Conservation (phyloP, 2,113 vertebrate species). For the Lophius piscatorius region DNA sequence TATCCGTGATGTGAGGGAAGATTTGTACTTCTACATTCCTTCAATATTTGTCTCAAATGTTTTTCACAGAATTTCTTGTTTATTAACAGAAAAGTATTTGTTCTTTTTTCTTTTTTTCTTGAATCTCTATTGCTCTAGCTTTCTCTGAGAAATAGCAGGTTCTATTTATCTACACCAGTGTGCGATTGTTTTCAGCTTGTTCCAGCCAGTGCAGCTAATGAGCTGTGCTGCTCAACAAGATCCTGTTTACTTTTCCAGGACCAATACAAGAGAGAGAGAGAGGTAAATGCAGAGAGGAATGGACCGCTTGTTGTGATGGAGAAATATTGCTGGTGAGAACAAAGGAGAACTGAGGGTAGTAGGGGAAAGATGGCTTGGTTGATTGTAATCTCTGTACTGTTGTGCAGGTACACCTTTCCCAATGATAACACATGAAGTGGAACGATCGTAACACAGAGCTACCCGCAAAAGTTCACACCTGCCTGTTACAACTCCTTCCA, state of each 20-base stretch:
- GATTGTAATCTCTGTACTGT: constrained; percentile 33
- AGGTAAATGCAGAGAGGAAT: constrained; percentile 7
- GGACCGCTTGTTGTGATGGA: constrained; percentile 42
- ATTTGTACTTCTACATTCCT: constrained; percentile 3
- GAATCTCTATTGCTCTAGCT: not conserved
- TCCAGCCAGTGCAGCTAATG: constrained; percentile 47
- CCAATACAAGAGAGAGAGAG: constrained; percentile 9
- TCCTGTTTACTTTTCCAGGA: constrained; percentile 64
- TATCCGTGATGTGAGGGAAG: constrained; percentile 3
- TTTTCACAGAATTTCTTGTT: not conserved
- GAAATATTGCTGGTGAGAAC: constrained; percentile 25
- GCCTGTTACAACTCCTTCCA: not conserved
- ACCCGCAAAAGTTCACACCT: not conserved
- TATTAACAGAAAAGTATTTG: too few relatives aligned
- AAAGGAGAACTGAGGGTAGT: constrained; percentile 9
- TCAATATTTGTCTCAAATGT: not conserved
- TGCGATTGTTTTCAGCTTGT: constrained; percentile 38
- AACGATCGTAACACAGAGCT: constrained; percentile 7
- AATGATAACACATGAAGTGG: constrained; percentile 30
- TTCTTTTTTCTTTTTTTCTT: not conserved
- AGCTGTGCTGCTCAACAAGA: constrained; percentile 34
- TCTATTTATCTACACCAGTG: not conserved
- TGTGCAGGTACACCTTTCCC: constrained; percentile 41
- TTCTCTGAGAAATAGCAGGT: not conserved
- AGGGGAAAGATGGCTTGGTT: constrained; percentile 11